Evolutionary conservation across 2,888 invertebrate genomes (phyloP).

Genomic region (Oegoconia quadripuncta): DNA sequence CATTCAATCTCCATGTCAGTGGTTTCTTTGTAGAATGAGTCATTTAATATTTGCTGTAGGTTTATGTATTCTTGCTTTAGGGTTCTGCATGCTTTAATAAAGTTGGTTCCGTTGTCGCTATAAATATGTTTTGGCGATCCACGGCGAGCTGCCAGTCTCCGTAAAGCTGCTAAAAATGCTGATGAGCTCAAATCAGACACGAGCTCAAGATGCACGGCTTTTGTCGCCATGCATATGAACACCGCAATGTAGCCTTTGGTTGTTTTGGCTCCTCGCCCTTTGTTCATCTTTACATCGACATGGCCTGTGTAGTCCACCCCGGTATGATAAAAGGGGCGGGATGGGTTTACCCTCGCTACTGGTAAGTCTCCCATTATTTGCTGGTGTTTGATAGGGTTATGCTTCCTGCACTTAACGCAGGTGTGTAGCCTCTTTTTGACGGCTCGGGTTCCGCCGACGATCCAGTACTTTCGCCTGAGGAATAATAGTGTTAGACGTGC

Average conservation of each 20-base stretch:
- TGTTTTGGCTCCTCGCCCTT: conserved; percentile 11
- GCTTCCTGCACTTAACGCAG: conserved; percentile 7
- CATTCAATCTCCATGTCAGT: neutral
- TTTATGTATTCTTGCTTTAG: conserved; percentile 4
- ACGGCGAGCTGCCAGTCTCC: conserved; percentile 15
- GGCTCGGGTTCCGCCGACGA: conserved; percentile 8
- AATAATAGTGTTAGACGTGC: conserved; percentile 6
- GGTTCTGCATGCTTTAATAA: too few species aligned
- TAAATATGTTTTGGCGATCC: conserved; percentile 16
- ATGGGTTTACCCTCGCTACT: conserved; percentile 6
- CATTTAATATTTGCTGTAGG: too few species aligned
- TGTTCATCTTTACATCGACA: conserved; percentile 13
- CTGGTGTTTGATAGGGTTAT: neutral
- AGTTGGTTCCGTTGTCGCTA: too few species aligned
- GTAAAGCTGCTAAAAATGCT: conserved; percentile 21
- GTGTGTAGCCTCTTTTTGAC: conserved; percentile 6
- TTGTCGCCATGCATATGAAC: too few species aligned
- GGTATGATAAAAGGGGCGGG: conserved; percentile 9
- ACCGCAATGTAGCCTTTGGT: conserved; percentile 15
- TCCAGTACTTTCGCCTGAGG: conserved; percentile 9
- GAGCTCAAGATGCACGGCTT: conserved; percentile 10
- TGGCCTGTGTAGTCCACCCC: conserved; percentile 15
- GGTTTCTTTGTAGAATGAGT: too few species aligned
- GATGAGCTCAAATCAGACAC: conserved; percentile 16
- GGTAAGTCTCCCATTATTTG: conserved; percentile 15